Conservation (phyloP, 2,888 invertebrate genomes). For the Bugulina stolonifera region DNA sequence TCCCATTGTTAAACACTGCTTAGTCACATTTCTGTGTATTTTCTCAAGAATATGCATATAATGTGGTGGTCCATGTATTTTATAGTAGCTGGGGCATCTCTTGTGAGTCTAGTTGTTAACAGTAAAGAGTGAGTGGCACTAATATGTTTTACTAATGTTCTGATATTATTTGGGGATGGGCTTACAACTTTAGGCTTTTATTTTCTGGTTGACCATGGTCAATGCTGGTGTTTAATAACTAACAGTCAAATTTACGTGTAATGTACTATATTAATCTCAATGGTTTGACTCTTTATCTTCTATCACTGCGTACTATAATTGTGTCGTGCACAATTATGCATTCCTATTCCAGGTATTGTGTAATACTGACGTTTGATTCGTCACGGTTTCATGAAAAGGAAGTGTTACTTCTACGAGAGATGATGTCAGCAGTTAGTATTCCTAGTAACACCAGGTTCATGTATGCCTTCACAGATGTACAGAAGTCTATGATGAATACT, state of each 20-base stretch:
- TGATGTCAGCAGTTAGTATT: not conserved
- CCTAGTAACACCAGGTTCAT: not conserved
- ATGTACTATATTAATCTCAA: not conserved
- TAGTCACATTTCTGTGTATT: no score
- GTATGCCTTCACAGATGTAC: not conserved
- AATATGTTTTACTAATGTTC: no score
- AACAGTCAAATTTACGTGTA: not conserved
- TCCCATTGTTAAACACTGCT: no score
- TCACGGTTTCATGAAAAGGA: not conserved
- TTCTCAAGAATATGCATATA: no score
- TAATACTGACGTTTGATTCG: constrained; percentile 15
- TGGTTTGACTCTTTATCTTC: not conserved
- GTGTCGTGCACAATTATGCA: not conserved
- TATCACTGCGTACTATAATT: not conserved
- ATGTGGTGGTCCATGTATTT: no score
- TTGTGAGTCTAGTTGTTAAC: no score
- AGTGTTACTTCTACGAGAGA: not conserved
- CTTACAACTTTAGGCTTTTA: no score
- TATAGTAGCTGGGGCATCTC: no score
- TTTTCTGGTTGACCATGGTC: no score
- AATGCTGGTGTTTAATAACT: not conserved
- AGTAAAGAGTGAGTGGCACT: no score
- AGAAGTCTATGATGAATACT: not conserved
- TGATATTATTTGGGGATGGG: no score
- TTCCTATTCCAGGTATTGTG: constrained; percentile 3